A percentile compares a stretch with the other conserved stretches of the same genome.
Evolutionary conservation across 2,888 invertebrate genomes (phyloP).

Genomic region (Chouioia cunea): DNA sequence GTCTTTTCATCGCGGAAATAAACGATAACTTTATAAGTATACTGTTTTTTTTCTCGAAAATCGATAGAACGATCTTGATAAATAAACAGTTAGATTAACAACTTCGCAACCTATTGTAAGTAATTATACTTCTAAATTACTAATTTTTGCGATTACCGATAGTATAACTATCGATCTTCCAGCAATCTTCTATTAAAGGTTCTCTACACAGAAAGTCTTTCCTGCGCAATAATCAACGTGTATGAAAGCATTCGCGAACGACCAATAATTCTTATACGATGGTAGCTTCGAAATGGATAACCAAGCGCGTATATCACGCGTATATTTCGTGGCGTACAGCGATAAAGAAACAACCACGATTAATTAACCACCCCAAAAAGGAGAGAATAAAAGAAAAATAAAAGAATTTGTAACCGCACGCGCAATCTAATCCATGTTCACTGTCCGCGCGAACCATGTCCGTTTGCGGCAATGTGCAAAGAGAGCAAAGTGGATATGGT

Average conservation of each 20-base stretch:
- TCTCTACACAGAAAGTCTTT: neutral
- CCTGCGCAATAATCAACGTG: neutral
- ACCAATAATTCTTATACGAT: constrained; percentile 5
- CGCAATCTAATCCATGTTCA: constrained; percentile 23
- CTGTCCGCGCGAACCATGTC: too few species aligned
- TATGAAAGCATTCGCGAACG: constrained; percentile 11
- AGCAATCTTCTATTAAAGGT: neutral
- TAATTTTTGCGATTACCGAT: too few species aligned
- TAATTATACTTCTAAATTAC: neutral
- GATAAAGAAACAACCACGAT: constrained; percentile 27
- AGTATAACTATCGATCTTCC: neutral
- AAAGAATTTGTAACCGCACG: neutral
- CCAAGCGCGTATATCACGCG: neutral
- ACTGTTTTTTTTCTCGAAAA: neutral
- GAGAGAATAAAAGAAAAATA: constrained; percentile 1
- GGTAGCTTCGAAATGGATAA: constrained; percentile 10
- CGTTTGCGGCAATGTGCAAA: constrained; percentile 1
- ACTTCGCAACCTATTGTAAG: neutral
- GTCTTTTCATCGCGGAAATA: constrained; percentile 3
- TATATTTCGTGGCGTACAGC: constrained; percentile 16
- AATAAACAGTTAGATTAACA: neutral
- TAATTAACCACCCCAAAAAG: constrained; percentile 28
- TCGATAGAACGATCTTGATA: neutral
- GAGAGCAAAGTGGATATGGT: constrained; percentile 1
- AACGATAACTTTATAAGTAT: constrained; percentile 35